Base-by-base conservation (phyloP, 64 coral and sea anemone genomes). In the Catalaphyllia jardinei region DNA sequence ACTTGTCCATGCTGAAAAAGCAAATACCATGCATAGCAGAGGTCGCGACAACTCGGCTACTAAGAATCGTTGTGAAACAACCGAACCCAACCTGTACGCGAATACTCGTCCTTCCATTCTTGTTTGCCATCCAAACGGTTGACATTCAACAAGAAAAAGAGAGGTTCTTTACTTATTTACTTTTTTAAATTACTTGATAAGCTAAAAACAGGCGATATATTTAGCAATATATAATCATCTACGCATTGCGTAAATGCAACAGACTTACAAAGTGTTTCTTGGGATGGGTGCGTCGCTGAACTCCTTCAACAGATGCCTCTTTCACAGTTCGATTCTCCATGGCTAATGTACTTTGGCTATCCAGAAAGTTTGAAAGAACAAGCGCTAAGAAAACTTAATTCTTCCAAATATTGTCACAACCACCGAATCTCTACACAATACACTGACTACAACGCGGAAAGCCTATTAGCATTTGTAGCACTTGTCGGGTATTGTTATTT, bases 221-320 rank as follows among this genome's bases (percentile, higher is more conserved):
- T 20, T 65, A 65, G 18, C 18, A 24, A 65, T 3, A 65, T 22
- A 18, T 18, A 18, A 22, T 17, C 17, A 22, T 20, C 18, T 46
- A 46, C 42, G n/a, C 20, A n/a, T 27, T 69, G 25, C 24, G 24
- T n/a, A 9, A 10, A 69, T 69, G n/a, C 8, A 4, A 27, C 5
- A 69, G n/a, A 85, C 81, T 85, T 85, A 85, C 81, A 29, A 85
- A 85, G 31, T 85, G 81, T 85, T 85, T 85, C n/a, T 85, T 85
- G 0, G 81, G 81, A 4, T 71, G 38, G 65, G 81, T 85, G 8
- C 81, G 24, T 15, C 81, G 62, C 20, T 85, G 81, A 15, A 85
- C 81, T 0, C 81, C 81, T 29, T 85, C 81, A 7, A 85, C 81
- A 20, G 81, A 85, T 27, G 63, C 81, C 22, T 85, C 81, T 52